Percentiles rank a stretch among this genome's conserved stretches.
These are phyloP conservation scores for Cyprinella venusta DNA, from an alignment of 2,797 vertebrate species.

Conservation along the genomic window DNA sequence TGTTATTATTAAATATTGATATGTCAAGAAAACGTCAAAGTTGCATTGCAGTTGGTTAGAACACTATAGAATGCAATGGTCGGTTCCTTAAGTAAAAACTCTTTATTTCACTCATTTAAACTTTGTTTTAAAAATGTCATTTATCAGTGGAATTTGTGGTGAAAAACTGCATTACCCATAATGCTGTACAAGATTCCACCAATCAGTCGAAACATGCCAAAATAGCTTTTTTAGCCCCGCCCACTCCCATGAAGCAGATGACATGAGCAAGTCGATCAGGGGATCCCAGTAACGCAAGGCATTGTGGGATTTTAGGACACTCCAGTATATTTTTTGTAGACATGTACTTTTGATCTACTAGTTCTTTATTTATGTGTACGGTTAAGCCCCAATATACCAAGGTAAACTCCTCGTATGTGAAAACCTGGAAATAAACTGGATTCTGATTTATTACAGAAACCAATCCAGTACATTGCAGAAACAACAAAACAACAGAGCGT, in stretches of 20 bases:
- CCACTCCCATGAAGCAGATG: background rate
- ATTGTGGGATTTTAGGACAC: too few species aligned
- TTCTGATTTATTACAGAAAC: too few species aligned
- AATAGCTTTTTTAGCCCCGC: background rate
- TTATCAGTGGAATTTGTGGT: background rate
- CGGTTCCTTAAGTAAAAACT: background rate
- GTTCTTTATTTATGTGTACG: too few species aligned
- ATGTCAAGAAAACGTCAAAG: background rate
- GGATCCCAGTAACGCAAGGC: too few species aligned
- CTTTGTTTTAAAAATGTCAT: background rate
- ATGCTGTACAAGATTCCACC: background rate
- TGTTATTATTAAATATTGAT: too few species aligned
- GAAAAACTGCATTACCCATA: background rate
- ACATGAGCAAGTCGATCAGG: rapidly evolving
- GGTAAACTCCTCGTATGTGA: too few species aligned
- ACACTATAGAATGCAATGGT: background rate
- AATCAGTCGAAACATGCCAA: background rate
- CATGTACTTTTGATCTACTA: too few species aligned
- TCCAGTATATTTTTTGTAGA: too few species aligned
- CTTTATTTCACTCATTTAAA: background rate
- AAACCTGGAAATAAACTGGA: too few species aligned
- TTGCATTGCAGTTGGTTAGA: background rate
- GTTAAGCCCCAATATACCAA: too few species aligned
- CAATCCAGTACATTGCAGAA: too few species aligned
- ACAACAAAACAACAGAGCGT: too few species aligned